phyloP scores from a whole-genome alignment of 2,113 vertebrate genomes.

The Podarcis raffonei region DNA sequence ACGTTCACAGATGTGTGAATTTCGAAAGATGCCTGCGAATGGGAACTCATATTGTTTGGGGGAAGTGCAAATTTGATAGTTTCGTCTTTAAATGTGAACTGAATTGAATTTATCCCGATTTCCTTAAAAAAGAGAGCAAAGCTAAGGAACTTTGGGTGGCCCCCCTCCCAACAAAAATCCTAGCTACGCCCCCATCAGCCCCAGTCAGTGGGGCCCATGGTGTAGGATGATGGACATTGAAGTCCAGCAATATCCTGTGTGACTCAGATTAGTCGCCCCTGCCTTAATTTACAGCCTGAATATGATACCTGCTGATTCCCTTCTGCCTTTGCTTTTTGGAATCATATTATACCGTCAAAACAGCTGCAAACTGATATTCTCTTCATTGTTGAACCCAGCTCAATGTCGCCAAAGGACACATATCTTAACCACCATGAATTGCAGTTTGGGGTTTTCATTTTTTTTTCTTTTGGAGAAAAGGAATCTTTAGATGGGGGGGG shows the following conservation, averaged over 20 bases:
- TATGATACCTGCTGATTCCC: neutral
- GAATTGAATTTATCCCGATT: too few relatives aligned
- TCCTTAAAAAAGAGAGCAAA: too few relatives aligned
- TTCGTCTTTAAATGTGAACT: too few relatives aligned
- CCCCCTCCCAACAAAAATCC: too few relatives aligned
- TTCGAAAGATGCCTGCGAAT: too few relatives aligned
- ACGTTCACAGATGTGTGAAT: too few relatives aligned
- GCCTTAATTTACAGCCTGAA: neutral
- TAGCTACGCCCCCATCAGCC: too few relatives aligned
- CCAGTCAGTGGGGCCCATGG: too few relatives aligned
- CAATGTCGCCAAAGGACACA: neutral
- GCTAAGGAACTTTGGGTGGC: too few relatives aligned
- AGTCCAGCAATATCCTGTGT: neutral
- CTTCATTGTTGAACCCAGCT: neutral
- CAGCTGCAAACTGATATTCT: neutral
- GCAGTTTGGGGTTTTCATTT: neutral
- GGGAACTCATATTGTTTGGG: too few relatives aligned
- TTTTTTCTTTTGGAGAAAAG: neutral
- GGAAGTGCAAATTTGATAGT: too few relatives aligned
- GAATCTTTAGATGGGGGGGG: neutral
- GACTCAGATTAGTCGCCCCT: neutral
- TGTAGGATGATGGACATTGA: neutral
- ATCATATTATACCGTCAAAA: neutral
- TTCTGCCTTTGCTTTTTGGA: neutral
- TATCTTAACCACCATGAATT: neutral